A percentile compares a stretch with the other conserved stretches of the same genome.
Conservation (phyloP, 1,140 invertebrate genomes). For the Grapholita molesta region DNA sequence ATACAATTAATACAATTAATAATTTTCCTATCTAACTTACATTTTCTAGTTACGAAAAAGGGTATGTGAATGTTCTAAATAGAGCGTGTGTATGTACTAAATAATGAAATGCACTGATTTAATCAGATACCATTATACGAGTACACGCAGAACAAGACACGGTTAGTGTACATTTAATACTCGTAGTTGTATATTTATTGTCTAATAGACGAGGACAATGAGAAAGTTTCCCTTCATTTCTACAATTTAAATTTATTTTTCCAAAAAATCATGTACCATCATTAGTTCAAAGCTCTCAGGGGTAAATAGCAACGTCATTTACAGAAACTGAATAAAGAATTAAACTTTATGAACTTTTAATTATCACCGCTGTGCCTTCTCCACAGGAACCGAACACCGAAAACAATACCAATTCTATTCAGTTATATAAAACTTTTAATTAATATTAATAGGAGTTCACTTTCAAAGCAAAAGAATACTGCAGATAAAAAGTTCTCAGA, state of each 20-base stretch:
- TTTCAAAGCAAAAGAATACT: constrained; percentile 72
- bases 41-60: too few species aligned
- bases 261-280: background rate
- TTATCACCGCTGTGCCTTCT: constrained; percentile 64
- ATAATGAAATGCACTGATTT: too few species aligned
- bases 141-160: too few species aligned
- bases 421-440: constrained; percentile 77
- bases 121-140: too few species aligned
- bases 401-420: constrained; percentile 73
- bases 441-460: constrained; percentile 75
- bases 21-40: too few species aligned
- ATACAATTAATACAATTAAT: too few species aligned
- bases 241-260: too few species aligned
- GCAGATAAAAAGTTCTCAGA: constrained; percentile 75
- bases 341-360: constrained; percentile 58
- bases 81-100: too few species aligned
- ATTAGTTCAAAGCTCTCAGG: background rate
- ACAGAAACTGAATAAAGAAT: constrained; percentile 56
- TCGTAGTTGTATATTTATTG: background rate
- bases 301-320: constrained; percentile 43
- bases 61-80: too few species aligned
- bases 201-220: background rate
- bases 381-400: constrained; percentile 58
- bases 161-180: too few species aligned
- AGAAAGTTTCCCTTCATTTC: too few species aligned